Base-by-base conservation (phyloP, 2,113 vertebrate genomes). In the Raphicerus campestris region DNA sequence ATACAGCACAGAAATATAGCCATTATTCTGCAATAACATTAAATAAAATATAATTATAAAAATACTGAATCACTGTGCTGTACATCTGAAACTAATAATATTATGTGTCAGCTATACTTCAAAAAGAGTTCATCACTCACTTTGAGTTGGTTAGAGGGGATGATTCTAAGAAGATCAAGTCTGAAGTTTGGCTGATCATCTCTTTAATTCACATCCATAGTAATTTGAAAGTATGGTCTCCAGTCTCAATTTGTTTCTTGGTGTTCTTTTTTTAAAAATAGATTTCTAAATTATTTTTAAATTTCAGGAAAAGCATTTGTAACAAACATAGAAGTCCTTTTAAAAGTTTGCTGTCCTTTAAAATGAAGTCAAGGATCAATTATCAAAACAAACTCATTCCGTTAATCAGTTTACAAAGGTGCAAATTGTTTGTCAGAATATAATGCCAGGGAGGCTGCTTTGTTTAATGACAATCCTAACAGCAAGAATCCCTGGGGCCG, bases 401-500 rank as follows among this genome's bases (percentile, higher is more conserved):
- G 82, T 83, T 97, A 97, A 97, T 98, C 97, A 97, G 82, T 97
- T 98, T 98, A 97, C 75, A 96, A 92, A 98, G 93, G 97, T 98
- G 97, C 92, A 97, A 98, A 97, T 97, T 98, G 95, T 98, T 98
- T 98, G 82, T 97, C 95, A 96, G 98, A 98, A 98, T 55, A 98
- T 97, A 98, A 97, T 97, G 86, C 88, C 87, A 97, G 89, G 19
- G 89, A 97, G 45, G 89, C 35, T 93, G 96, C 97, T 98, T 98
- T 98, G 94, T 98, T 98, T 98, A 98, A 95, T 92, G 97, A 94
- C 96, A 95, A 60, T 87, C 89, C 60, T 97, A 98, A 96, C 97
- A 98, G 95, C 89, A 97, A 98, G 88, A 61, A 89, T 96, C 86
- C 97, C 97, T 96, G 89, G 94, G 88, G 94, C 3, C 98, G 45